Percentiles rank a stretch among this genome's conserved stretches.
Evolutionary conservation across 2,113 vertebrate species (phyloP).

Genomic region (Scomber japonicus): DNA sequence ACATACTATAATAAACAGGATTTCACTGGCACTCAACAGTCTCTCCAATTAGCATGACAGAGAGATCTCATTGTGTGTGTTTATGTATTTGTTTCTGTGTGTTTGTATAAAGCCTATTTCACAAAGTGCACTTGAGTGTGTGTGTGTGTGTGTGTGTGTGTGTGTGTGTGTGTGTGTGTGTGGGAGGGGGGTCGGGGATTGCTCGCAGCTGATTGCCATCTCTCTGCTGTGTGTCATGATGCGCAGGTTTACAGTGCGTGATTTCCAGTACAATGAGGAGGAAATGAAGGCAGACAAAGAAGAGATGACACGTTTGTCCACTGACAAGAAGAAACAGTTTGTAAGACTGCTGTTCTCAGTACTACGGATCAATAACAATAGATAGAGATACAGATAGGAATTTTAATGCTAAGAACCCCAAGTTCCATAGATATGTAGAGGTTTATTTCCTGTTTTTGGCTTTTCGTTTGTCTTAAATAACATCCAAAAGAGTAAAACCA

Average conservation of each 20-base stretch:
- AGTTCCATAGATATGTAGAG: not conserved
- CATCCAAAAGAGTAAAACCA: not conserved
- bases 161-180: slow-evolving; percentile 2
- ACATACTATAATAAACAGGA: not conserved
- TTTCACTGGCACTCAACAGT: slow-evolving; percentile 15
- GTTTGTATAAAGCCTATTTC: slow-evolving; percentile 11
- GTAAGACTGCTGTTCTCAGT: slow-evolving; percentile 78
- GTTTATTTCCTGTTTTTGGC: too few relatives aligned
- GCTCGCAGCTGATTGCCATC: slow-evolving; percentile 14
- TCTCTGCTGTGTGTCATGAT: slow-evolving; percentile 41
- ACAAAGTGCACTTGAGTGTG: slow-evolving; percentile 9
- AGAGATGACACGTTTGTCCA: slow-evolving; percentile 97
- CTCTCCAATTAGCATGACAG: slow-evolving; percentile 47
- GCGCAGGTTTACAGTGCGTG: slow-evolving; percentile 93
- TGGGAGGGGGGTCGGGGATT: not conserved
- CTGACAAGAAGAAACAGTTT: slow-evolving; percentile 99
- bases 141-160: not conserved
- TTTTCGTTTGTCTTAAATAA: not conserved
- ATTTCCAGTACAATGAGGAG: slow-evolving; percentile 99
- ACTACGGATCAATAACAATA: too few relatives aligned
- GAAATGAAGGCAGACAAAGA: slow-evolving; percentile 99
- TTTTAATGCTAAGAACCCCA: not conserved
- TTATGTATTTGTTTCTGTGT: slow-evolving; percentile 3
- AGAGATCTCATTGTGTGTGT: slow-evolving; percentile 9
- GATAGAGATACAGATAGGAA: not conserved